phyloP scores from a whole-genome alignment of 2,888 invertebrate genomes.

The Dyspetes luteomarginatus region DNA sequence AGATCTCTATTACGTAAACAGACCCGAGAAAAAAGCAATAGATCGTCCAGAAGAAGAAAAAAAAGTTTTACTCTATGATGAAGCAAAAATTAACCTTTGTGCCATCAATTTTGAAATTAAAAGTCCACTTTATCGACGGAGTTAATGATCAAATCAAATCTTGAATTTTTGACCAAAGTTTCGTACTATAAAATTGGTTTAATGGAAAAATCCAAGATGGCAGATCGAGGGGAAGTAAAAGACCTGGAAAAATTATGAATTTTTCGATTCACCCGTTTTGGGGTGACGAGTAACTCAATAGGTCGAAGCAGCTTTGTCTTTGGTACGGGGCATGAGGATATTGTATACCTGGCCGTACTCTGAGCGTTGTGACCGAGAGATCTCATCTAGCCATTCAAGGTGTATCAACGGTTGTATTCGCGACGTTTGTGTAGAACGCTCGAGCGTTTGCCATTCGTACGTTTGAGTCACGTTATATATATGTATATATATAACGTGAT shows the following conservation, averaged over 20 bases:
- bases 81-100: too few species aligned
- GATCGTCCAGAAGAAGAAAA: too few species aligned
- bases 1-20: too few species aligned
- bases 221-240: too few species aligned
- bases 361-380: background rate
- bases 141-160: too few species aligned
- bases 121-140: too few species aligned
- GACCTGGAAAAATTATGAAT: background rate
- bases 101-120: too few species aligned
- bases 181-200: too few species aligned
- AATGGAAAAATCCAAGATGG: too few species aligned
- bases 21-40: too few species aligned
- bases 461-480: background rate
- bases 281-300: slow-evolving; percentile 27
- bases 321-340: background rate
- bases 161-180: too few species aligned
- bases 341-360: slow-evolving; percentile 35
- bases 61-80: too few species aligned
- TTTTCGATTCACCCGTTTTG: slow-evolving; percentile 36
- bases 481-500: background rate
- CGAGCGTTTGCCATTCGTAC: background rate
- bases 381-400: background rate
- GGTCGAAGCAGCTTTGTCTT: slow-evolving; percentile 43
- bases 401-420: background rate
- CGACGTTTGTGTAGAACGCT: background rate